A percentile compares a stretch with the other conserved stretches of the same genome.
These are phyloP conservation scores for Lutjanus campechanus DNA, from an alignment of 2,797 vertebrate species.

Conservation along the genomic window DNA sequence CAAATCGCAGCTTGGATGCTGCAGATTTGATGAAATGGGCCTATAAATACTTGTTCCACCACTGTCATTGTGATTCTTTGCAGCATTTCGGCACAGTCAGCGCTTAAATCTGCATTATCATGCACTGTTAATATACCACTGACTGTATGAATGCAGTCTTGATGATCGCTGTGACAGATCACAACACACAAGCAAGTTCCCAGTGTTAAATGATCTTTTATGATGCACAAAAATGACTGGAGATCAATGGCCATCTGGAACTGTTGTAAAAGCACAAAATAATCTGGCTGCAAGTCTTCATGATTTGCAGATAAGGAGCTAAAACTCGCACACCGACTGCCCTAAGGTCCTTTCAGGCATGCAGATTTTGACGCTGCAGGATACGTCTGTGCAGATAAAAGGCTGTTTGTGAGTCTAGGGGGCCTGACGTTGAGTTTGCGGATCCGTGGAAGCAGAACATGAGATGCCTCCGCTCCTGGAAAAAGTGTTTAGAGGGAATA, in stretches of 20 bases:
- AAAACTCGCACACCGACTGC: not conserved
- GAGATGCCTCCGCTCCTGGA: conserved; percentile 54
- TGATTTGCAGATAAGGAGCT: conserved; percentile 5
- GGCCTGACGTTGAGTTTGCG: conserved; percentile 43
- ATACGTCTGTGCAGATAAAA: conserved; percentile 44
- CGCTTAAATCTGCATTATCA: not conserved
- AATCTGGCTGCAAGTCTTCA: not conserved
- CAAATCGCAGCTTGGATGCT: not conserved
- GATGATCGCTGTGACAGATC: conserved; percentile 1
- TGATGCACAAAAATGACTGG: conserved; percentile 1
- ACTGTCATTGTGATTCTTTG: not conserved
- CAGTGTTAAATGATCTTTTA: not conserved
- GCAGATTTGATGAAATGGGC: not conserved
- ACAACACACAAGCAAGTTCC: not conserved
- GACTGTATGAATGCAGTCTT: not conserved
- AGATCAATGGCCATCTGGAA: conserved; percentile 5
- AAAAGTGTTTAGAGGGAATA: conserved; percentile 72
- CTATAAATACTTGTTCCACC: not conserved
- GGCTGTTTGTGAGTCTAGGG: conserved; percentile 42
- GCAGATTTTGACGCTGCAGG: conserved; percentile 18
- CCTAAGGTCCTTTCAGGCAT: not conserved
- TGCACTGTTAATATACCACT: conserved; percentile 2
- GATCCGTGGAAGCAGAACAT: conserved; percentile 57
- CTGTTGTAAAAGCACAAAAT: not conserved
- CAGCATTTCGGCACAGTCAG: not conserved